These are phyloP conservation scores for Crenuchus spilurus DNA, from an alignment of 2,797 vertebrate genomes.

Conservation along the genomic window DNA sequence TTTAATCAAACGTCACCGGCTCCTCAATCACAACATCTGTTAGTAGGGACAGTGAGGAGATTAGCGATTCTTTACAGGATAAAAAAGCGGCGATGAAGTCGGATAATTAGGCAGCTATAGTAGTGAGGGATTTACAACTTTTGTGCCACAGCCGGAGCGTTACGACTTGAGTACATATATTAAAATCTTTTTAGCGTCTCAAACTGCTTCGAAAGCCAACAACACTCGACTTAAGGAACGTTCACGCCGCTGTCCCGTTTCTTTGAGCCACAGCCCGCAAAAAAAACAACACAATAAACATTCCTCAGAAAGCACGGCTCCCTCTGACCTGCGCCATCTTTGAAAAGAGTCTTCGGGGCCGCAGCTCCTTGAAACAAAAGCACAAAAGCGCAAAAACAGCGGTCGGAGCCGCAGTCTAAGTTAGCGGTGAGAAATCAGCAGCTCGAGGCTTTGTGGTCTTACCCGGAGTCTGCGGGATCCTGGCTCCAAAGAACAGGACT, in stretches of 20 bases:
- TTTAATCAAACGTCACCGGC: background rate
- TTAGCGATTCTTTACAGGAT: too few relatives aligned
- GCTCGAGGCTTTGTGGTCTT: too few relatives aligned
- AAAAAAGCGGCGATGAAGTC: background rate
- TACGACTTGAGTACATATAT: too few relatives aligned
- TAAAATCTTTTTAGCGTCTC: too few relatives aligned
- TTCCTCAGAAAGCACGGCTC: constrained; percentile 68
- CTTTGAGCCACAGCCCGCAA: too few relatives aligned
- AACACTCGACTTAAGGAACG: too few relatives aligned
- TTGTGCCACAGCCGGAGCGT: too few relatives aligned
- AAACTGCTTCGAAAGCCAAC: too few relatives aligned
- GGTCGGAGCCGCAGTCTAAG: too few relatives aligned
- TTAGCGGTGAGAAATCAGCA: too few relatives aligned
- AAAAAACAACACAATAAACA: constrained; percentile 68
- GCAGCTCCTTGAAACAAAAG: constrained; percentile 76
- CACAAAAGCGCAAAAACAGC: constrained; percentile 48
- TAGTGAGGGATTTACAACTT: too few relatives aligned
- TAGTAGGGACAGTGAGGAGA: too few relatives aligned
- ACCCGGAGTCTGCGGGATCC: constrained; percentile 71
- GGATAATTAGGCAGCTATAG: background rate
- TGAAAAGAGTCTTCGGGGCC: constrained; percentile 70
- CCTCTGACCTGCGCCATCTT: constrained; percentile 85
- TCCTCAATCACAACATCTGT: background rate
- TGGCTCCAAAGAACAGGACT: constrained; percentile 70
- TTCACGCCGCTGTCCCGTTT: background rate